A percentile compares a stretch with the other conserved stretches of the same genome.
Conservation (phyloP, 2,797 vertebrate genomes). For the Craterocephalus amniculus region DNA sequence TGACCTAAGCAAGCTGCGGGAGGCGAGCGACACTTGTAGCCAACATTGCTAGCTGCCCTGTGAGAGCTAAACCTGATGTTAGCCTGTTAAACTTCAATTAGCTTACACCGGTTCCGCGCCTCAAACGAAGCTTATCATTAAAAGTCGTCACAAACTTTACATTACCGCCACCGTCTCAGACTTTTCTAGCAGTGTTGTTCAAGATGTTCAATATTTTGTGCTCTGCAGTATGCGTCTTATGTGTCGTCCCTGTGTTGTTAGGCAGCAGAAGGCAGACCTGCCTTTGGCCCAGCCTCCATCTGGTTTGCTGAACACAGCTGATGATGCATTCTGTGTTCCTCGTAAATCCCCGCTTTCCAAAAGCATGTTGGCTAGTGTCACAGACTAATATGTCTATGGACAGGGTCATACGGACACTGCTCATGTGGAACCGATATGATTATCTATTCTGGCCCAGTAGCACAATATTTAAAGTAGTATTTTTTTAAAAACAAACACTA, state of each 20-base stretch:
- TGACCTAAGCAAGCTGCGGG: slow-evolving; percentile 12
- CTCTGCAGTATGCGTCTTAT: not conserved
- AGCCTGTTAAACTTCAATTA: slow-evolving; percentile 48
- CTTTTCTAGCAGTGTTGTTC: not conserved
- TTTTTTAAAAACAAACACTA: not conserved
- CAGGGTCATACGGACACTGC: not conserved
- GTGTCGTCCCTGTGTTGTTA: slow-evolving; percentile 23
- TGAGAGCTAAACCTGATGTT: slow-evolving; percentile 27
- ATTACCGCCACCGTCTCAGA: slow-evolving; percentile 11
- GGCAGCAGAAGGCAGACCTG: slow-evolving; percentile 33
- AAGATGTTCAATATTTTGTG: not conserved
- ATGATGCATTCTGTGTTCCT: slow-evolving; percentile 48
- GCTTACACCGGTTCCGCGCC: slow-evolving; percentile 14
- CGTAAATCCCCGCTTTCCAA: slow-evolving; percentile 32
- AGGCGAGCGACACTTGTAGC: slow-evolving; percentile 26
- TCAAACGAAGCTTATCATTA: not conserved
- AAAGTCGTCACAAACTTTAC: slow-evolving; percentile 21
- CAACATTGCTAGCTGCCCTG: slow-evolving; percentile 40
- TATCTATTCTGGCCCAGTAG: not conserved
- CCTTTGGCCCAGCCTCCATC: slow-evolving; percentile 54
- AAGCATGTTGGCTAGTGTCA: not conserved
- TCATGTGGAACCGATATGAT: not conserved
- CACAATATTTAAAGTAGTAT: not conserved
- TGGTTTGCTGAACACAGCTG: slow-evolving; percentile 37
- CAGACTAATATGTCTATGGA: too few relatives aligned